Evolutionary conservation across 2,797 vertebrate species (phyloP), one percentile per base, ranked within the genome.

Genomic region (Halcyon leucocephala): DNA sequence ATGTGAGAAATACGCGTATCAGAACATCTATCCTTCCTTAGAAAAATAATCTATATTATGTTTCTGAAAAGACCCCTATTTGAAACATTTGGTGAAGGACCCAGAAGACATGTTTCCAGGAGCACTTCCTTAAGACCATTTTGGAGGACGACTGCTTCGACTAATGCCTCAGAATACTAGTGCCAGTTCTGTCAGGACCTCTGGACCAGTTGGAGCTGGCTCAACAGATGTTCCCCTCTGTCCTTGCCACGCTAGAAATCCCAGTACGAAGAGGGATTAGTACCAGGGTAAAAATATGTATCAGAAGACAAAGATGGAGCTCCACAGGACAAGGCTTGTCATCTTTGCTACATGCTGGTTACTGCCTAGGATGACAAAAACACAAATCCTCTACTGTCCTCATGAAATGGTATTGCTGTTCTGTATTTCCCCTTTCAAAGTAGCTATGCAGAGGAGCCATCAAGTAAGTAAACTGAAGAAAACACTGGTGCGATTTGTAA

Each of bases 1-100:
- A 31, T 7, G 5, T 7, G 9, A 67, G 48, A 83, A 81, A 69
- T 6, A 48, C 0, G 0, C 14, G 16, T 42, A 60, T 65, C 1
- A 0, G 37, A 81, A 48, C 24, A 71, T 3, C 5, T 11, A 42
- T 41, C 39, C 55, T 67, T 42, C 35, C 39, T 86, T 79, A 52
- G 12, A 67, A 29, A 64, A 37, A 49, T 19, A 25, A 62, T 21
- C 20, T 1, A 9, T 14, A 24, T 25, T 25, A 28, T 3, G 2
- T 49, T 82, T 80, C 33, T 49, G 14, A 49, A 87, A 31, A 20
- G 4, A 1, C 11, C 54, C 24, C 22, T 17, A 8, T 42, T 39
- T 39, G 46, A 80, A 82, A 35, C 26, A 9, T 51, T 39, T 70
- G 67, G 64, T 0, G 0, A 60, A 60, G 33, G 54, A n/a, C 54